Base-by-base conservation (phyloP, 2,797 vertebrate genomes). In the Myoxocephalus aenaeus region DNA sequence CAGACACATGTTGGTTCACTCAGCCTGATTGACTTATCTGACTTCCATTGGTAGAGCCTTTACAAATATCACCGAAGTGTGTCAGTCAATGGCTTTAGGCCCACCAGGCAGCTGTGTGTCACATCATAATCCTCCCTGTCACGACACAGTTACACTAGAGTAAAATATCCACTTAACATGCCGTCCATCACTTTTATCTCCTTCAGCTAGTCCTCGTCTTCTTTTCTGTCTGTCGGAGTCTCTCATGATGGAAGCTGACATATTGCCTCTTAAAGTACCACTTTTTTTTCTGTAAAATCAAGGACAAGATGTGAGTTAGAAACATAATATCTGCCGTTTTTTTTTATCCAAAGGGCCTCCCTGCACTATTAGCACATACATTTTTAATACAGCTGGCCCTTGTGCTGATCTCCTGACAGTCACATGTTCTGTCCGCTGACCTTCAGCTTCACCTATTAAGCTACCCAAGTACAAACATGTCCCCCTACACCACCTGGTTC, bases 81-180 rank as follows among this genome's bases (percentile, higher is more conserved):
- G 93, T 90, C 94, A 93, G 62, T 95, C 94, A 92, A 20, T 78
- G 68, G 82, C 70, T 90, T 92, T 76, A 82, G 88, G 87, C 80
- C 73, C 50, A 73, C 71, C 86, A 70, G 82, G 83, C 83, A 83
- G 87, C 84, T 79, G 85, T 73, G 83, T 86, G 90, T 90, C 89
- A 90, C 77, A 56, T 84, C 82, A 70, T 94, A 93, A 94, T 94
- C 94, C 88, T 75, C 70, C 79, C 79, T 54, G 84, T 90, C 87
- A 89, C 63, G 70, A 82, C 86, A 86, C 73, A 80, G 86, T 91
- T 89, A 83, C 83, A 83, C 83, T 75, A 72, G 64, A 86, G 90
- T 84, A 84, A 92, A 90, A 94, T 87, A 94, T 90, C 87, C 88
- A 91, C 93, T 92, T 91, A 93, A 86, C 86, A 91, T 88, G 82